A percentile compares a stretch with the other conserved stretches of the same genome.
Evolutionary conservation across 2,113 vertebrate genomes (phyloP).

Genomic region (Columbina picui): DNA sequence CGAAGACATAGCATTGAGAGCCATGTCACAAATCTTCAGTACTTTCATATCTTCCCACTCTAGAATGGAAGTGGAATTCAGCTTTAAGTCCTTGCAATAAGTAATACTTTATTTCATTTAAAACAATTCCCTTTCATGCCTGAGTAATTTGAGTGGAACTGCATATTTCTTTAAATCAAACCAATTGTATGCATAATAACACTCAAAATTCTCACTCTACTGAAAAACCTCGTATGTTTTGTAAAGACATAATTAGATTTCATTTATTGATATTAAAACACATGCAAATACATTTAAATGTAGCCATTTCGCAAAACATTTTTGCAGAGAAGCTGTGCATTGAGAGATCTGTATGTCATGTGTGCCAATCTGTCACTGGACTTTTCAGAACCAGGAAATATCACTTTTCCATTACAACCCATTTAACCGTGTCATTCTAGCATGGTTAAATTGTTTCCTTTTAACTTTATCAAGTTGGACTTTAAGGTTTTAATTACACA

Average conservation of each 20-base stretch:
- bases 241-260: background rate
- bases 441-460: background rate
- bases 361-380: background rate
- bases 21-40: background rate
- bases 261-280: background rate
- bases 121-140: slow-evolving; percentile 18
- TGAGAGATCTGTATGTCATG: background rate
- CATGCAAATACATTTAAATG: background rate
- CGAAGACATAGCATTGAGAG: background rate
- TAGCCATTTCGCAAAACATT: background rate
- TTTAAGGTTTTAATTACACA: background rate
- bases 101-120: slow-evolving; percentile 29
- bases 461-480: background rate
- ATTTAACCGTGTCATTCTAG: background rate
- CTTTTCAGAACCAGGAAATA: background rate
- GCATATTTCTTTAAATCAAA: slow-evolving; percentile 5
- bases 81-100: slow-evolving; percentile 40
- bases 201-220: background rate
- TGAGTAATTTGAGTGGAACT: slow-evolving; percentile 42
- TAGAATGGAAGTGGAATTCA: slow-evolving; percentile 42
- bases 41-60: background rate
- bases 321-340: background rate
- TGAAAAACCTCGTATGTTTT: background rate
- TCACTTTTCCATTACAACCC: background rate
- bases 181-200: background rate